Conservation (phyloP, 1,140 invertebrate species). For the Olivierus martensii region DNA sequence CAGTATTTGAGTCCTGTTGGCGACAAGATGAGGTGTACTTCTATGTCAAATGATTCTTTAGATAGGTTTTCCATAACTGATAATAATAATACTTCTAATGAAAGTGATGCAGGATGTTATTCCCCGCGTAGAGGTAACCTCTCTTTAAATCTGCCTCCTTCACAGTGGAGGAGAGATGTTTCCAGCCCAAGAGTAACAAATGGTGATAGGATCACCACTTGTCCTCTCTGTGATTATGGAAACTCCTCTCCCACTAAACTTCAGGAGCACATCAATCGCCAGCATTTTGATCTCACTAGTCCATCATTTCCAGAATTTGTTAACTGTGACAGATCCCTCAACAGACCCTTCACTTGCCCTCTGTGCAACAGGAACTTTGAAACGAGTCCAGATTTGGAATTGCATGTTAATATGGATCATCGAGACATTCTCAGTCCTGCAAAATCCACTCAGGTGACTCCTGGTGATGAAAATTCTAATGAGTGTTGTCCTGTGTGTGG, state of each 20-base stretch:
- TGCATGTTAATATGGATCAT: slow-evolving; percentile 74
- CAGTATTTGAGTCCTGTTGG: slow-evolving; percentile 53
- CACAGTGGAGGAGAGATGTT: slow-evolving; percentile 18
- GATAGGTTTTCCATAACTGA: slow-evolving; percentile 7
- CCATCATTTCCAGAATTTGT: slow-evolving; percentile 43
- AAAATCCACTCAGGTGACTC: slow-evolving; percentile 15
- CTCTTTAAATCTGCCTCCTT: slow-evolving; percentile 41
- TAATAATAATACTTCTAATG: slow-evolving; percentile 7
- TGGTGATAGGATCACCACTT: slow-evolving; percentile 31
- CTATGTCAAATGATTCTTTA: slow-evolving; percentile 31
- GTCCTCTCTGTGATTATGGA: slow-evolving; percentile 63
- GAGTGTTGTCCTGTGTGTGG: slow-evolving; percentile 40
- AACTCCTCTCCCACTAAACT: slow-evolving; percentile 55
- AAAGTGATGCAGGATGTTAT: slow-evolving; percentile 19
- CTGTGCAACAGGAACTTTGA: slow-evolving; percentile 55
- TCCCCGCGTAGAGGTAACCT: slow-evolving; percentile 46
- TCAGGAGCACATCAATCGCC: slow-evolving; percentile 67
- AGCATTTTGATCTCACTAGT: slow-evolving; percentile 70
- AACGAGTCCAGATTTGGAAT: slow-evolving; percentile 57
- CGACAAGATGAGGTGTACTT: slow-evolving; percentile 39
- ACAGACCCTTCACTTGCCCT: slow-evolving; percentile 45
- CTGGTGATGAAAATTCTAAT: slow-evolving; percentile 23
- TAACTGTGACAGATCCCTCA: slow-evolving; percentile 16
- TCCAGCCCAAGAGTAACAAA: slow-evolving; percentile 4
- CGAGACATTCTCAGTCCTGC: slow-evolving; percentile 49